Base-by-base conservation (phyloP, 1,140 invertebrate species). In the Monochamus saltuarius region DNA sequence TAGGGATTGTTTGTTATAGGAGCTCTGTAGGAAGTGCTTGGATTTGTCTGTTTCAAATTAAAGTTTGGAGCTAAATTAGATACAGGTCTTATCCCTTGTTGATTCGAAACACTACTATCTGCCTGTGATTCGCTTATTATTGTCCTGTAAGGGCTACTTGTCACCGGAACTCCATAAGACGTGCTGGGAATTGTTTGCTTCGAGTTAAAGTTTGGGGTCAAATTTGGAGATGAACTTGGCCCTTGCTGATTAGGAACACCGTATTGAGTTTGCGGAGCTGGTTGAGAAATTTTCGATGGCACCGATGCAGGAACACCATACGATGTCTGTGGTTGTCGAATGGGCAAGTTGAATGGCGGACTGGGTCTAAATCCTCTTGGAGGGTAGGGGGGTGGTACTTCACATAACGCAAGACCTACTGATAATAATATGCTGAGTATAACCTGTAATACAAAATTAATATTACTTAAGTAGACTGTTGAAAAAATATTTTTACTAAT, bases 341-440 rank as follows among this genome's bases (percentile, higher is more conserved):
- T 29, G 22, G 53, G 42, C 7, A 56, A 10, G 4, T 13, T 35
- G 11, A 56, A 34, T 43, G 13, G 53, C 19, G 17, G 29, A 14
- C 53, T 56, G 43, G 40, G 53, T 46, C 38, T 43, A n/a, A 56
- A 56, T 45, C 29, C 39, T 17, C 51, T 17, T 7, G 40, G 4
- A 14, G 39, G 22, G 11, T 45, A 56, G 43, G 53, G 53, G 8
- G 53, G 53, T 4, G 53, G 53, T 1, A 56, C 53, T 36, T 56
- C 53, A 36, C 53, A 56, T 7, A 45, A 43, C 10, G 22, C 38
- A 13, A 14, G 29, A 17, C 19, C 35, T 11, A 56, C 4, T 7
- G 22, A 34, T 4, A 45, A 29, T 10, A 56, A n/a, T 16, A 43
- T 34, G 22, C 11, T 19, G 9, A 56, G 4, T n/a, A 56, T 4